Evolutionary conservation across 2,888 invertebrate genomes (phyloP), one percentile per base, ranked within the genome.

Genomic region (Xanthia togata): DNA sequence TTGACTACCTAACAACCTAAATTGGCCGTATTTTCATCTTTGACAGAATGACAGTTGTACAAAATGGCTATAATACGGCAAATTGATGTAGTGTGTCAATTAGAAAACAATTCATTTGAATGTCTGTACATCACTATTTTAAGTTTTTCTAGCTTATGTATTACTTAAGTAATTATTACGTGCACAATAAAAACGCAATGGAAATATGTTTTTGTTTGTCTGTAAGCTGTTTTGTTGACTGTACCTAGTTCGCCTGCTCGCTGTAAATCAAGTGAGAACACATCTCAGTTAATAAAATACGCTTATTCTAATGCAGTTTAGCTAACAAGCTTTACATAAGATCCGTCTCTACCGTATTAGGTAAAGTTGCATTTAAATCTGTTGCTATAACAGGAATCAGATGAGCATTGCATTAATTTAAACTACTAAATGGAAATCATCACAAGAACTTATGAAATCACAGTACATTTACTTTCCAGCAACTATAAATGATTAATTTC

Each of bases 361-460:
- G 60, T 70, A 31, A 14, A 47, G 9, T 41, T n/a, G 55, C 69
- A 70, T 69, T 50, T 60, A 68, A 71, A 73, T 71, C 53, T n/a
- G 31, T 50, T n/a, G 23, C 67, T 38, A 41, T 64, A 69, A 47
- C 35, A 14, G 26, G 55, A 64, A 44, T 26, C 53, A 26, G 55
- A 65, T 44, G 60, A 69, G 59, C 57, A 74, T 59, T 62, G 57
- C 71, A 78, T 82, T 74, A 31, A 55, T 69, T 59, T 12, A 41
- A 60, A 59, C 63, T 35, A 31, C 59, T 35, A 75, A n/a, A 75
- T 65, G 53, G 78, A 67, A 73, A 73, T 20, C 35, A 64, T 75
- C 53, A 35, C 11, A 20, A 65, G 44, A 78, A 72, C 62, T 83
- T 83, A 79, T 82, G 83, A 78, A 75, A 82, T 72, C 60, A 62